phyloP scores from a whole-genome alignment of 2,888 invertebrate species.

The Hyposoter didymator region DNA sequence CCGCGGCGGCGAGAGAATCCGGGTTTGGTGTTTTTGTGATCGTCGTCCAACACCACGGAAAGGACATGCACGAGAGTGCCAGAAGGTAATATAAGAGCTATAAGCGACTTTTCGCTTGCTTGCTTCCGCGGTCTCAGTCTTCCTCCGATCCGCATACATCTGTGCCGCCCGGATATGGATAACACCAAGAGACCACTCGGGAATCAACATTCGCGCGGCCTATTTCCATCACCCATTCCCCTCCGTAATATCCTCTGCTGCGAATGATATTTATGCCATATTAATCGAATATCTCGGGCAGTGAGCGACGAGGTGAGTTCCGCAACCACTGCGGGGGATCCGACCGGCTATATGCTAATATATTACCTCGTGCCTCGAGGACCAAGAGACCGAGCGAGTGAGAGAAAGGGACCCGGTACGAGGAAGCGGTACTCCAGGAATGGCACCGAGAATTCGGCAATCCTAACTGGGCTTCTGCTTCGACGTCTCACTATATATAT shows the following conservation, averaged over 20 bases:
- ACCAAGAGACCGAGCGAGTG: slow-evolving; percentile 10
- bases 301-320: slow-evolving; percentile 41
- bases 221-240: slow-evolving; percentile 31
- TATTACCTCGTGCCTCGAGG: slow-evolving; percentile 46
- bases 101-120: slow-evolving; percentile 39
- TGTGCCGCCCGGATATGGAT: slow-evolving; percentile 13
- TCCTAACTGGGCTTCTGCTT: slow-evolving; percentile 54
- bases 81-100: slow-evolving; percentile 34
- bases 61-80: neutral
- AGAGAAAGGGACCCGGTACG: neutral
- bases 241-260: slow-evolving; percentile 47
- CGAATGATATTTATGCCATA: slow-evolving; percentile 78
- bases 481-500: slow-evolving; percentile 49
- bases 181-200: slow-evolving; percentile 16
- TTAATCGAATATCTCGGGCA: slow-evolving; percentile 75
- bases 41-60: slow-evolving; percentile 6
- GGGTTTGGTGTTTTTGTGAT: slow-evolving; percentile 19
- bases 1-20: slow-evolving; percentile 5
- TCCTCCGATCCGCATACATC: slow-evolving; percentile 33
- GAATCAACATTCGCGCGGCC: slow-evolving; percentile 52
- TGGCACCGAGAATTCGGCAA: slow-evolving; percentile 66
- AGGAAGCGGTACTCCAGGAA: slow-evolving; percentile 54
- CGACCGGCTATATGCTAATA: slow-evolving; percentile 45
- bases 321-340: slow-evolving; percentile 43
- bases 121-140: slow-evolving; percentile 37